Evolutionary conservation across 2,113 vertebrate genomes (phyloP).

Genomic region (Trogon melanurus): DNA sequence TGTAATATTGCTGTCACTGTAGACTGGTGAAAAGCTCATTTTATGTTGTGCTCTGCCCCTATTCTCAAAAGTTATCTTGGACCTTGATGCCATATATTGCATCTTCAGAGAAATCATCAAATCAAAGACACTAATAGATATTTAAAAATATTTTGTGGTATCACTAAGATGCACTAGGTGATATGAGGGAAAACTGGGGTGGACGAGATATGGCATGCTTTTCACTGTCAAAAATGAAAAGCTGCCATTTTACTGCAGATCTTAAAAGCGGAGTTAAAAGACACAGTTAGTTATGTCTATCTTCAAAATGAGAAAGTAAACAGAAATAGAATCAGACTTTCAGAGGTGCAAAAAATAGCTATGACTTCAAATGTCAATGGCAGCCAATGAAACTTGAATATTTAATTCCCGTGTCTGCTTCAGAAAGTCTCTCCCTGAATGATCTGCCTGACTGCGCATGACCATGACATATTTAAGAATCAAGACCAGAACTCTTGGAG

Average conservation of each 20-base stretch:
- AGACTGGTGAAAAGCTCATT: not conserved
- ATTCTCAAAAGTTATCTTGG: not conserved
- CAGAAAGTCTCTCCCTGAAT: not conserved
- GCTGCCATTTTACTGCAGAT: not conserved
- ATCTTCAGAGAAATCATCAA: not conserved
- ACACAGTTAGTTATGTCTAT: rapidly evolving
- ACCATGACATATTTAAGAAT: not conserved
- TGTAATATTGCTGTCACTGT: not conserved
- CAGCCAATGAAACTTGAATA: not conserved
- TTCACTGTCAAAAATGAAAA: not conserved
- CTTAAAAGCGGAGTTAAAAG: not conserved
- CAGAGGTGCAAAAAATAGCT: not conserved
- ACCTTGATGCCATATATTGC: rapidly evolving
- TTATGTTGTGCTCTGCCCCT: not conserved
- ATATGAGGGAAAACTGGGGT: rapidly evolving
- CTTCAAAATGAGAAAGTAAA: not conserved
- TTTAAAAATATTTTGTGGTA: not conserved
- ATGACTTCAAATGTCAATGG: not conserved
- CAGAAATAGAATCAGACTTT: not conserved
- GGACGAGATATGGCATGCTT: not conserved
- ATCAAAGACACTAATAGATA: not conserved
- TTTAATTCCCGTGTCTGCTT: not conserved
- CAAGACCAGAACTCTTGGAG: not conserved
- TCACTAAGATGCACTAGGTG: rapidly evolving
- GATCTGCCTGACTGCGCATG: not conserved